Conservation (phyloP, 64 coral and sea anemone genomes). For the Pocillopora damicornis region DNA sequence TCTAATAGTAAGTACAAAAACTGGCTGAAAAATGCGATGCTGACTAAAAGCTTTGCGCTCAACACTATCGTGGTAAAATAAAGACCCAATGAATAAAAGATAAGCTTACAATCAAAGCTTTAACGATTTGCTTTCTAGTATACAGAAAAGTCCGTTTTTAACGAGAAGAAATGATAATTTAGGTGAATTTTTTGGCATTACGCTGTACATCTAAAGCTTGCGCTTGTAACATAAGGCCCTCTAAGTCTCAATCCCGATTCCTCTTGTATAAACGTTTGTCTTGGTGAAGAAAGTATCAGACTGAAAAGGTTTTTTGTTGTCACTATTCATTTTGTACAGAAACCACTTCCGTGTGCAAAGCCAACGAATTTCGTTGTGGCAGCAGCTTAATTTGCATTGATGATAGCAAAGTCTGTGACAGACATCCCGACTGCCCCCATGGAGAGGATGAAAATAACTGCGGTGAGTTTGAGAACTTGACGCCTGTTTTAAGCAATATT, state of each 20-base stretch:
- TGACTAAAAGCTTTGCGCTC: neutral
- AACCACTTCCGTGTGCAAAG: neutral
- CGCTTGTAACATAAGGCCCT: no score
- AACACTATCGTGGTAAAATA: neutral
- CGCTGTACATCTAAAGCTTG: no score
- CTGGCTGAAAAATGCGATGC: neutral
- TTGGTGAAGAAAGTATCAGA: neutral
- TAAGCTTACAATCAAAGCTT: no score
- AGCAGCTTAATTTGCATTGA: constrained; percentile 49
- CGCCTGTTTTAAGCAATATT: no score
- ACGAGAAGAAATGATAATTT: no score
- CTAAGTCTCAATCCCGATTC: no score
- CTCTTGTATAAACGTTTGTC: no score
- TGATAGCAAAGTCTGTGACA: constrained; percentile 61
- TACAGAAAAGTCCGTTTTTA: no score
- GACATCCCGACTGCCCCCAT: constrained; percentile 50
- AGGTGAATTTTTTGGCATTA: no score
- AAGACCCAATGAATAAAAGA: no score
- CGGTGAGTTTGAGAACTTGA: constrained; percentile 42
- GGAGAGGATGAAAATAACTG: constrained; percentile 65
- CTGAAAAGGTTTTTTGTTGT: neutral
- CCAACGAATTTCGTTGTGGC: constrained; percentile 44
- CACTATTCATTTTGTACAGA: constrained; percentile 2
- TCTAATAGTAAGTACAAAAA: constrained; percentile 13
- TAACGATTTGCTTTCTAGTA: no score